Conservation (phyloP, 2,113 vertebrate species). For the Labrus mixtus region DNA sequence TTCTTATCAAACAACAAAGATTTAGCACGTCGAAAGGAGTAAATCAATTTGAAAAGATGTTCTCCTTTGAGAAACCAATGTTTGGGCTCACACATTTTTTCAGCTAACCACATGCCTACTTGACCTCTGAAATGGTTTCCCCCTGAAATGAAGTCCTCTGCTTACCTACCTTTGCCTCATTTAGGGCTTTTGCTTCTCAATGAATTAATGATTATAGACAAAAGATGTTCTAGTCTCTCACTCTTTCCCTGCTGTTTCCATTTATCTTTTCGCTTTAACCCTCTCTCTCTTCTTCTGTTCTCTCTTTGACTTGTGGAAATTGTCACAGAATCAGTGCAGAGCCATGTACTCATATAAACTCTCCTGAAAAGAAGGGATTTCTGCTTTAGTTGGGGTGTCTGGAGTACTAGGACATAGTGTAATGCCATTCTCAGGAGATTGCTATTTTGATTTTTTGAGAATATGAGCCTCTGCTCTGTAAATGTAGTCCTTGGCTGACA, state of each 20-base stretch:
- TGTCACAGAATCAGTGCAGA: slow-evolving; percentile 27
- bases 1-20: neutral
- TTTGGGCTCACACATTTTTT: neutral
- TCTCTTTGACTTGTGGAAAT: slow-evolving; percentile 27
- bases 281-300: slow-evolving; percentile 17
- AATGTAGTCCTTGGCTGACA: neutral
- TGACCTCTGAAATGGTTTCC: slow-evolving; percentile 14
- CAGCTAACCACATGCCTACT: neutral
- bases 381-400: neutral
- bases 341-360: slow-evolving; percentile 24
- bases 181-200: slow-evolving; percentile 36
- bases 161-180: slow-evolving; percentile 32
- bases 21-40: neutral
- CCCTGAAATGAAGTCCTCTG: slow-evolving; percentile 19
- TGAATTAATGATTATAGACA: slow-evolving; percentile 20
- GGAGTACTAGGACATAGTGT: neutral
- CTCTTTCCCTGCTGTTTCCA: slow-evolving; percentile 6
- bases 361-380: slow-evolving; percentile 29
- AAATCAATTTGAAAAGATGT: neutral
- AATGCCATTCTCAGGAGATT: neutral
- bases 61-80: neutral
- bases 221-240: slow-evolving; percentile 30
- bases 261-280: slow-evolving; percentile 21
- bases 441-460: neutral
- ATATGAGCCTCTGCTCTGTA: neutral